phyloP scores from a whole-genome alignment of 2,888 invertebrate genomes.

The Cyclophora punctaria region DNA sequence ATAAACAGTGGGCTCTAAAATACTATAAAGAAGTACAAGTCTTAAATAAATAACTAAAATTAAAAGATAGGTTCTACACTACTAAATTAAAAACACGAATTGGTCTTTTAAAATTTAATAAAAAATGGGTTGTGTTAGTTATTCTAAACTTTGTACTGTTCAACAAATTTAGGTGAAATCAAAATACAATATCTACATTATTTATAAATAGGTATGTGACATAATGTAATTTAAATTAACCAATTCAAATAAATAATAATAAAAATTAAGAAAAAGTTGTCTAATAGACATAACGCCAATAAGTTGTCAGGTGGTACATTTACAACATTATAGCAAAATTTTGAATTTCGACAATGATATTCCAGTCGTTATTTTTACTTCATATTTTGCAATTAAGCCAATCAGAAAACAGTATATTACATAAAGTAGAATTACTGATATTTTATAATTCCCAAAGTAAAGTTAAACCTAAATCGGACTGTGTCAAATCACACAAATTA shows the following conservation, averaged over 20 bases:
- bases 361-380: constrained; percentile 9
- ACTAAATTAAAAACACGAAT: constrained; percentile 71
- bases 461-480: constrained; percentile 19
- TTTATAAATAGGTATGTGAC: constrained; percentile 13
- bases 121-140: constrained; percentile 64
- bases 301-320: no score
- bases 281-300: no score
- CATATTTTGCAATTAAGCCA: constrained; percentile 9
- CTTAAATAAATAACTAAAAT: no score
- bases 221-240: constrained; percentile 3
- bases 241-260: no score
- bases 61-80: constrained; percentile 62
- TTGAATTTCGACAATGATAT: constrained; percentile 25
- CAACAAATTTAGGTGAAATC: constrained; percentile 34
- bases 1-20: neutral
- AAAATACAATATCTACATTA: constrained; percentile 28
- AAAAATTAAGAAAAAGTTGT: no score
- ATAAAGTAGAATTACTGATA: no score
- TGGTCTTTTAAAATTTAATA: constrained; percentile 72
- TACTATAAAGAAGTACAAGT: no score
- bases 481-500: constrained; percentile 41
- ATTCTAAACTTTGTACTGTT: constrained; percentile 51
- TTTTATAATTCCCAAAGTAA: no score
- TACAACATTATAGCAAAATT: constrained; percentile 18
- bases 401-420: neutral